Evolutionary conservation across 2,888 invertebrate genomes (phyloP).

Genomic region (Drosophila algonquin): DNA sequence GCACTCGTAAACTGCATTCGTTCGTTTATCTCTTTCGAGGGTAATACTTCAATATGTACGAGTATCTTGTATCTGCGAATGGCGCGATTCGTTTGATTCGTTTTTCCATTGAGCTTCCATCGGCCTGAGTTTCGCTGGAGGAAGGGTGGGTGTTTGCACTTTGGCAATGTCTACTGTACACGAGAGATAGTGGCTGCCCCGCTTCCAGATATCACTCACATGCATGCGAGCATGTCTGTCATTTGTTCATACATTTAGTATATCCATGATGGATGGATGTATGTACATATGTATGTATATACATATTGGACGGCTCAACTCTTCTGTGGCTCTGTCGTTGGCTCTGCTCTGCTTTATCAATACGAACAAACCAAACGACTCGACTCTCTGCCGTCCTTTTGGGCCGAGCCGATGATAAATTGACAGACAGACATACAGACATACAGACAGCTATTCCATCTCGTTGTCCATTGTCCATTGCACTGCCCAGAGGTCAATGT

Average conservation of each 20-base stretch:
- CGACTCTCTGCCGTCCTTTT: constrained; percentile 30
- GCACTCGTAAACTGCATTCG: constrained; percentile 23
- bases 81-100: no score
- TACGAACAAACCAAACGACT: constrained; percentile 19
- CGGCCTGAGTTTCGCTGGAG: no score
- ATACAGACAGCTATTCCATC: constrained; percentile 33
- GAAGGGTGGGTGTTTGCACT: constrained; percentile 1
- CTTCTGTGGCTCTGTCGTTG: constrained; percentile 15
- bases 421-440: constrained; percentile 39
- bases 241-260: constrained; percentile 1
- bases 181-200: constrained; percentile 36
- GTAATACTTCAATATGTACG: no score
- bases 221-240: neutral
- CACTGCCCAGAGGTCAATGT: constrained; percentile 32
- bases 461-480: neutral
- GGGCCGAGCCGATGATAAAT: constrained; percentile 42
- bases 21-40: no score
- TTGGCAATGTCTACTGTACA: constrained; percentile 30
- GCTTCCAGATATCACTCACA: neutral
- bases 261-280: constrained; percentile 23
- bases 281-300: neutral
- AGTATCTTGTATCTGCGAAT: neutral
- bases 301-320: constrained; percentile 9
- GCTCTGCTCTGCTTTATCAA: constrained; percentile 33
- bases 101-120: no score